Conservation (phyloP, 2,113 vertebrate genomes). For the Hyperoodon ampullatus region DNA sequence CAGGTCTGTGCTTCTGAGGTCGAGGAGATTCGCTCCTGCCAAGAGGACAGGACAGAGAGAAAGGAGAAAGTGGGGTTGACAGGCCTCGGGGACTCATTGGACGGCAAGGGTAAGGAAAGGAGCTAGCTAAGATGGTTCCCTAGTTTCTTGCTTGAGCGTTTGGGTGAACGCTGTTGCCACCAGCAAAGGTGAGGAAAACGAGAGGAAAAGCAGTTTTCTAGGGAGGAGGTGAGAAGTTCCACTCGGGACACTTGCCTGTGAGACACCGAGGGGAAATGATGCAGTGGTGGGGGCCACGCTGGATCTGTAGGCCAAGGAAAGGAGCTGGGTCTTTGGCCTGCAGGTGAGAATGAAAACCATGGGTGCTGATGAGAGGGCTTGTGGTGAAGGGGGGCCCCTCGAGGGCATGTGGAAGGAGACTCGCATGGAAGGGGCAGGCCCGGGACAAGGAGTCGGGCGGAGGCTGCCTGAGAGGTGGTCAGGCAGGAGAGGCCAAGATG, state of each 20-base stretch:
- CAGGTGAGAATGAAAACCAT: background rate
- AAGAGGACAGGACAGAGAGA: background rate
- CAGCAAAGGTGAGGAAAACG: background rate
- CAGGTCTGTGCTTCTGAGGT: background rate
- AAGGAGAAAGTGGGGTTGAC: background rate
- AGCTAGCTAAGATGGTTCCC: background rate
- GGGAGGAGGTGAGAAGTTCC: background rate
- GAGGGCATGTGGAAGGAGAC: background rate
- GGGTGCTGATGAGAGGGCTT: background rate
- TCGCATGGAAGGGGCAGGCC: fast-evolving
- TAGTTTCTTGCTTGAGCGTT: background rate
- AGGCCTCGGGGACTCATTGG: background rate
- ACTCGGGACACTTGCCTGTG: background rate
- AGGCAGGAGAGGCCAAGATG: background rate
- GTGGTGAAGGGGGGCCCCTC: background rate
- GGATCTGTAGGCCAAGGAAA: background rate
- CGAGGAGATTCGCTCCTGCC: background rate
- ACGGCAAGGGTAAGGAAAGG: background rate
- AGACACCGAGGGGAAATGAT: background rate
- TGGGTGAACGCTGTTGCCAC: background rate
- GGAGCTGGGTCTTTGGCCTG: background rate
- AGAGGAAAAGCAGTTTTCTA: background rate
- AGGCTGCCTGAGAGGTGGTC: background rate
- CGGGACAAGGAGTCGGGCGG: background rate
- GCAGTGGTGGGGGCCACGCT: background rate